These are phyloP conservation scores for Alexandromys fortis DNA, from an alignment of 2,113 vertebrate species.

Conservation along the genomic window DNA sequence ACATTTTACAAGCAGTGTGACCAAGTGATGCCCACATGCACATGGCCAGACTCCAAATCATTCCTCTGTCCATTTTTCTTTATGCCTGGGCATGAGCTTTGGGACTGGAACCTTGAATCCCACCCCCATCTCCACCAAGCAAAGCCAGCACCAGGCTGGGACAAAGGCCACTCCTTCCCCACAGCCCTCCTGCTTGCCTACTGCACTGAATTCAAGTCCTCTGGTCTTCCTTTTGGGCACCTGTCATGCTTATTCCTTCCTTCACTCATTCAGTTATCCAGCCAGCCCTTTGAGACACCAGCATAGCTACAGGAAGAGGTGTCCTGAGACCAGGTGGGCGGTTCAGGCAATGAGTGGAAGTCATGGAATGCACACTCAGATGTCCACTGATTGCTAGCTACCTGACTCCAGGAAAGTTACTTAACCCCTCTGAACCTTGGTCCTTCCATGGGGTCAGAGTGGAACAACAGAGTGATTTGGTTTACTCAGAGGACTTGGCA, in stretches of 20 bases:
- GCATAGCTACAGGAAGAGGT: neutral
- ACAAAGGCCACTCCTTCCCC: neutral
- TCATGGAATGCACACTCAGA: neutral
- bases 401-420: neutral
- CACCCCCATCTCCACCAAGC: neutral
- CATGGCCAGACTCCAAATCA: neutral
- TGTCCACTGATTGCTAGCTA: neutral
- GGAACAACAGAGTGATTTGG: neutral
- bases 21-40: neutral
- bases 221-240: neutral
- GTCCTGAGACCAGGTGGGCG: neutral
- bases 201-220: neutral
- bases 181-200: neutral
- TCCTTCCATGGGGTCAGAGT: neutral
- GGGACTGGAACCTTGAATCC: neutral
- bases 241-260: neutral
- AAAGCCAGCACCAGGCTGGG: neutral
- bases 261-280: neutral
- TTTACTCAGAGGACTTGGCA: neutral
- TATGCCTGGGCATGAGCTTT: neutral
- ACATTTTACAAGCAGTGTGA: neutral
- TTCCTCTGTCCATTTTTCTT: neutral
- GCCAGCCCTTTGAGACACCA: neutral
- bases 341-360: neutral
- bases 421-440: constrained; percentile 37